Conservation (phyloP, 92 coral and sea anemone species). For the Epizoanthus stellaris region DNA sequence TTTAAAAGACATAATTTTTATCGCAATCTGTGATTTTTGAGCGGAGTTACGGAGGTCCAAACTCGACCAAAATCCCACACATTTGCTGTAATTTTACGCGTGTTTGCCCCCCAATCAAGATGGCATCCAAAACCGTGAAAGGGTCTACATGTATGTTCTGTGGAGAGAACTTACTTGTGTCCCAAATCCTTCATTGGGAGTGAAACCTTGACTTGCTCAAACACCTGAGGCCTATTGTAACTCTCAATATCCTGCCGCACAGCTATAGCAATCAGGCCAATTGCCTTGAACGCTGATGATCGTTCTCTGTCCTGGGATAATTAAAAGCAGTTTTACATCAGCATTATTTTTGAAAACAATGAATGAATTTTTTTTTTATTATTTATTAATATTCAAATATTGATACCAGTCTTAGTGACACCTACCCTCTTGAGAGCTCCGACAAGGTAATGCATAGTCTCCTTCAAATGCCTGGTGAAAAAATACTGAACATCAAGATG, state of each 20-base stretch:
- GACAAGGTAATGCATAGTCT: constrained; percentile 83
- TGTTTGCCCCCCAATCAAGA: too few relatives aligned
- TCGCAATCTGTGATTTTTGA: too few relatives aligned
- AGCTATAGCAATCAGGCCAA: constrained; percentile 94
- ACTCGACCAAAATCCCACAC: too few relatives aligned
- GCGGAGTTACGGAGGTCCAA: too few relatives aligned
- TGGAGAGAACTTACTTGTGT: constrained; percentile 72
- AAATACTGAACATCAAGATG: too few relatives aligned
- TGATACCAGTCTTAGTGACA: background rate
- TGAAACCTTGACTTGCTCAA: constrained; percentile 88
- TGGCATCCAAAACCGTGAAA: too few relatives aligned
- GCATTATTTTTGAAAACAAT: background rate
- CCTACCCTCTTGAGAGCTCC: constrained; percentile 88
- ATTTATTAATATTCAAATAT: background rate
- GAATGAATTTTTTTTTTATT: background rate
- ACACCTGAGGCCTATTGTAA: constrained; percentile 73
- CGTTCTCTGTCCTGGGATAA: constrained; percentile 86
- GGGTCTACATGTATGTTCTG: too few relatives aligned
- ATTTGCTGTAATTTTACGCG: too few relatives aligned
- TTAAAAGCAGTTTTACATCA: background rate
- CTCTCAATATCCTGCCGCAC: constrained; percentile 89
- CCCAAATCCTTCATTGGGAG: constrained; percentile 97
- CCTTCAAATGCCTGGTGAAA: constrained; percentile 79
- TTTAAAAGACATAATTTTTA: too few relatives aligned
- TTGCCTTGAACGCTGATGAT: constrained; percentile 96